Base-by-base conservation (phyloP, 2,113 vertebrate genomes). In the Tyto alba region DNA sequence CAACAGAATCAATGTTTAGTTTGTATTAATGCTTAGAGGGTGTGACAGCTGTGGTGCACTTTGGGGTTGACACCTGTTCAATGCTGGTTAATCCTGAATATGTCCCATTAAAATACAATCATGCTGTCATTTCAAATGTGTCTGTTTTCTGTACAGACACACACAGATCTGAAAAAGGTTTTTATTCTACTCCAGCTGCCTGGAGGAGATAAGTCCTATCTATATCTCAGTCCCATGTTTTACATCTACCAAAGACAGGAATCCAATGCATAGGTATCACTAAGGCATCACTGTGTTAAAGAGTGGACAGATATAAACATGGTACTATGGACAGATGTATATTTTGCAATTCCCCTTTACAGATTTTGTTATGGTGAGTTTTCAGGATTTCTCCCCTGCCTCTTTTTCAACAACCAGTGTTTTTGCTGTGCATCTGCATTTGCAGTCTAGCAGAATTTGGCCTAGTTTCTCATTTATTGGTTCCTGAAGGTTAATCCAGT, bases 71-170 rank as follows among this genome's bases (percentile, higher is more conserved):
- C 90, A 91, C 95, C 93, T 93, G 38, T 94, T 89, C 89, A 52
- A 32, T 41, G 53, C 74, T 93, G 94, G 69, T 92, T 93, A 81
- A 82, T 93, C 91, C 87, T 89, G 84, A 89, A 93, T 95, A 89
- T 89, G 38, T 79, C 67, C 87, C 87, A 94, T 92, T 96, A 89
- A 95, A 93, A 93, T 47, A 76, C 87, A 94, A 95, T 95, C 57
- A 43, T 47, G 47, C 74, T 94, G 92, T 96, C 89, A 59, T 91
- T 89, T 93, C 76, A 88, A 67, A 94, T 92, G 73, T 62, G 83
- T 20, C 62, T 76, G 47, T 59, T 91, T 85, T 73, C 77, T 82
- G 59, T 56, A 29, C 71, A 96, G 87, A 85, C 77, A 63, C 74
- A 71, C 69, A 85, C 71, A 74, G 92, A 95, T 80, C 78, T 71